Base-by-base conservation (phyloP, 2,797 vertebrate species). In the Tokudaia muenninki region DNA sequence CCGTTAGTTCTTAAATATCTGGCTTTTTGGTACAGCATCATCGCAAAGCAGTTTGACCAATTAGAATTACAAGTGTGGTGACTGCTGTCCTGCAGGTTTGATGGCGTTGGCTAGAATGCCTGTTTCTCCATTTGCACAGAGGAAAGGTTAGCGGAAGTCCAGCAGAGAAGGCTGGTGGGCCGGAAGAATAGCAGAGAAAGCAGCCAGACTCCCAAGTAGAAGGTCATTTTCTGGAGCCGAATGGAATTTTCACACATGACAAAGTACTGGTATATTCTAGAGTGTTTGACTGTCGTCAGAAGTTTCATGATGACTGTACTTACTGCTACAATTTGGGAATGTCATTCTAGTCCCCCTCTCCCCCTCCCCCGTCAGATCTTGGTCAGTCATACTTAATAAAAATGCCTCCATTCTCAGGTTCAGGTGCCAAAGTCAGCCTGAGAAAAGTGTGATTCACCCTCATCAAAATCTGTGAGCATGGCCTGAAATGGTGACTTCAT, bases 401-500 rank as follows among this genome's bases (percentile, higher is more conserved):
- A 83, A 70, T 79, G 55, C 34, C 74, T 55, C 9, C 78, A 31
- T 24, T 47, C 47, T 91, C 21, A 3, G 22, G 11, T 44, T 61
- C 26, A 34, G 55, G 4, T 87, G 80, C 86, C 84, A 75, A 37
- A 81, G 87, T 47, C 65, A 61, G 82, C 87, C 11, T 50, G 90
- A 63, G 87, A 87, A 92, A 34, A 74, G 72, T 90, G 63, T 95
- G 93, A 95, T 78, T 97, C 93, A 93, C 72, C 13, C 47, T 90
- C 75, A 78, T 92, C 74, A 67, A 74, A 75, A 92, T 59, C 81
- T 65, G 59, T 91, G 84, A 94, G 37, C 83, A 75, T 93, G 55
- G 55, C 74, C 87, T 92, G 65, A 92, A 83, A 87, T 86, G 90
- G 79, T 94, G 97, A 96, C 92, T 96, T 96, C 92, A 75, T 96